Evolutionary conservation across 2,888 invertebrate genomes (phyloP).

Genomic region (Chymomyza procnemis): DNA sequence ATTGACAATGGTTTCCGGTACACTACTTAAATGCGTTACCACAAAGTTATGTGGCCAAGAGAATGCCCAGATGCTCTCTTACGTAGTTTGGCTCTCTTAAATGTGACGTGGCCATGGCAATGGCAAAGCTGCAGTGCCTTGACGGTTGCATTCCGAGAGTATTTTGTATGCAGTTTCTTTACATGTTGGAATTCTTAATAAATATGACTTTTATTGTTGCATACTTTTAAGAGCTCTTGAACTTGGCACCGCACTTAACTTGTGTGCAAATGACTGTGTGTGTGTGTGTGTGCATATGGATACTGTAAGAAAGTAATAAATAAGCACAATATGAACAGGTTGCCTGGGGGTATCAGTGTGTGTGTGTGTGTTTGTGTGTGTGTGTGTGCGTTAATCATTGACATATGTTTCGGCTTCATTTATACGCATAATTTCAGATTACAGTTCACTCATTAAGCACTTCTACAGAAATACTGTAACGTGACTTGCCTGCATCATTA

Average conservation of each 20-base stretch:
- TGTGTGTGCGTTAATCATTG: background rate
- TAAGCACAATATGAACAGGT: background rate
- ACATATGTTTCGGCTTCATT: background rate
- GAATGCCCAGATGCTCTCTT: background rate
- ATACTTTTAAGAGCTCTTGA: conserved; percentile 13
- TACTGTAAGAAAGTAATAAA: background rate
- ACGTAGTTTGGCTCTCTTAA: conserved; percentile 35
- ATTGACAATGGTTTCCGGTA: no score
- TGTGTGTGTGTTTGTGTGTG: background rate
- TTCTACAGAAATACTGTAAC: background rate
- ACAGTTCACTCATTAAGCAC: background rate
- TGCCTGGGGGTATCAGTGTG: background rate
- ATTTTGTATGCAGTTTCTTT: conserved; percentile 18
- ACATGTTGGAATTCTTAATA: conserved; percentile 26
- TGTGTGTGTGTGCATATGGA: background rate
- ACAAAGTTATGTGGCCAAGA: no score
- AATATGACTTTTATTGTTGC: conserved; percentile 28
- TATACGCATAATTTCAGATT: background rate
- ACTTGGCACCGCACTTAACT: conserved; percentile 3
- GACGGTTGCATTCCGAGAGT: conserved; percentile 3
- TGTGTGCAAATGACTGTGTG: background rate
- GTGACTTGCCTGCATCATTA: background rate
- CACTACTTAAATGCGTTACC: no score
- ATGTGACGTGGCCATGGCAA: background rate
- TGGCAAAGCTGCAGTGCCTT: background rate